These are phyloP conservation scores for Drosophila gunungcola DNA, from an alignment of 1,140 invertebrate genomes.

Conservation along the genomic window DNA sequence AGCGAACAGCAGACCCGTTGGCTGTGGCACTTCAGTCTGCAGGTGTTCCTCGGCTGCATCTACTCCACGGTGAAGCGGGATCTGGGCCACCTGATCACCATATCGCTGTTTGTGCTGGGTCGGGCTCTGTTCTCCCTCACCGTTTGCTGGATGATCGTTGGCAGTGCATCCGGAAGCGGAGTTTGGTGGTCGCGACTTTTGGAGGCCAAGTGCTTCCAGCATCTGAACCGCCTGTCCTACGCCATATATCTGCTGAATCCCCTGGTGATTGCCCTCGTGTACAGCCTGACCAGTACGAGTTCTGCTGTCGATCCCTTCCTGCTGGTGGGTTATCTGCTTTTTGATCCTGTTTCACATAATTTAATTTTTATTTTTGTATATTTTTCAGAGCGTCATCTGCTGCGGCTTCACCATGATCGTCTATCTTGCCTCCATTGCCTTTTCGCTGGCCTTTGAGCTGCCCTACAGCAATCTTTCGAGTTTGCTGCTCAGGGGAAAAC, in stretches of 20 bases:
- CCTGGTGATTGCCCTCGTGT: conserved; percentile 71
- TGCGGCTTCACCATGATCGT: conserved; percentile 75
- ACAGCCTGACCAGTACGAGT: conserved; percentile 63
- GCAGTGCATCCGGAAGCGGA: conserved; percentile 71
- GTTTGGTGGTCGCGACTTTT: conserved; percentile 79
- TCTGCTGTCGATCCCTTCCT: conserved; percentile 76
- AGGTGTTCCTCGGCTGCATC: conserved; percentile 65
- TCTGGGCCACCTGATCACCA: conserved; percentile 59
- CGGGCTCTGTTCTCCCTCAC: conserved; percentile 61
- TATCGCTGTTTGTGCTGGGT: conserved; percentile 68
- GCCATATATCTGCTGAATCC: conserved; percentile 83
- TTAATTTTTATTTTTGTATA: neutral
- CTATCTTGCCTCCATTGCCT: conserved; percentile 72
- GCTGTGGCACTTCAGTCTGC: conserved; percentile 66
- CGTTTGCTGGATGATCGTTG: conserved; percentile 81
- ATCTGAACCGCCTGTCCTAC: conserved; percentile 79
- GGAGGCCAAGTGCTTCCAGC: conserved; percentile 75
- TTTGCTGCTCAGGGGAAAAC: conserved; percentile 51
- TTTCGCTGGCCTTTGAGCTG: conserved; percentile 79
- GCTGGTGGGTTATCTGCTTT: conserved; percentile 52
- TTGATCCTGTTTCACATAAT: neutral
- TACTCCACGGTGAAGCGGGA: conserved; percentile 77
- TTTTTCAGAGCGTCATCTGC: conserved; percentile 61
- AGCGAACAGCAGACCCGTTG: conserved; percentile 54
- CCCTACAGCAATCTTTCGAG: conserved; percentile 82